These are phyloP conservation scores for Vultur gryphus DNA, from an alignment of 2,797 vertebrate genomes.

Conservation along the genomic window DNA sequence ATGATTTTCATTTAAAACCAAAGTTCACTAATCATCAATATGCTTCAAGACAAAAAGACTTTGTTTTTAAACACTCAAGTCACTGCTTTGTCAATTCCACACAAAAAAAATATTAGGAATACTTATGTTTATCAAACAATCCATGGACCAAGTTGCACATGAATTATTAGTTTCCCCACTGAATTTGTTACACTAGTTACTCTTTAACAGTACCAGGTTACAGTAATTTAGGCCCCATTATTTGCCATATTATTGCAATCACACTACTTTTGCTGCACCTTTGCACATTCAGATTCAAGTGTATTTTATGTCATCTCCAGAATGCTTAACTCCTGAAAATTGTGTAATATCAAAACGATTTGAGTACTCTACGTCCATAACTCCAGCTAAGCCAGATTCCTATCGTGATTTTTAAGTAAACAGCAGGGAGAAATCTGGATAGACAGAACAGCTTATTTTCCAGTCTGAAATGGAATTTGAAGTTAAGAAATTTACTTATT, in stretches of 20 bases:
- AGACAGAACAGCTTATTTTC: neutral
- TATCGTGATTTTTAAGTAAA: neutral
- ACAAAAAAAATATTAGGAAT: neutral
- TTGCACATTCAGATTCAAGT: neutral
- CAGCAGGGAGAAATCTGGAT: neutral
- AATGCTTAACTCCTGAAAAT: neutral
- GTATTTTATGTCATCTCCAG: neutral
- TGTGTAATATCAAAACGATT: neutral
- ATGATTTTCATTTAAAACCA: neutral
- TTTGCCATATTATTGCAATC: neutral
- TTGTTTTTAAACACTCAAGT: neutral
- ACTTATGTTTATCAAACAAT: neutral
- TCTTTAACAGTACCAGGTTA: neutral
- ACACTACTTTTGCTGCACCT: neutral
- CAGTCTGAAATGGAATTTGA: neutral
- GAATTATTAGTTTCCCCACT: neutral
- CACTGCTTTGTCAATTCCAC: neutral
- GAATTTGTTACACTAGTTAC: neutral
- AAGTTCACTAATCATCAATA: neutral
- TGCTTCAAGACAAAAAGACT: neutral
- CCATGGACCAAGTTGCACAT: neutral
- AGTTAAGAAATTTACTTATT: neutral
- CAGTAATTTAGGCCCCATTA: neutral
- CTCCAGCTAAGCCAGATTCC: neutral
- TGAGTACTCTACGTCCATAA: neutral